Percentiles rank a stretch among this genome's conserved stretches.
Conservation (phyloP, 2,113 vertebrate species). For the Elephas maximus region DNA sequence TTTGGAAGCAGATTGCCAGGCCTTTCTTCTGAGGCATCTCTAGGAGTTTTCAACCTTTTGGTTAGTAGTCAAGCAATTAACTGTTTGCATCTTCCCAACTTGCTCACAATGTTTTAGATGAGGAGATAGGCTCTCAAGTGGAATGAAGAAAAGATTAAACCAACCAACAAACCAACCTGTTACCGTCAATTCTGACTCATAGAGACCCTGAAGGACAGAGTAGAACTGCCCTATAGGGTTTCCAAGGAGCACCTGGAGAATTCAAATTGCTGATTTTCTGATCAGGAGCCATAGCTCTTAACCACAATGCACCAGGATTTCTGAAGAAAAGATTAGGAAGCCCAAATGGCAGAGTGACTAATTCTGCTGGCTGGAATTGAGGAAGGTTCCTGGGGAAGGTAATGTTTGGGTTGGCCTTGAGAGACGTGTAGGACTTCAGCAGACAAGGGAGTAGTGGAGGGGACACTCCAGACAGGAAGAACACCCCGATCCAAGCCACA, state of each 20-base stretch:
- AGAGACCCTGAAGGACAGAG: too few relatives aligned
- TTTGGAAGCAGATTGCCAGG: not conserved
- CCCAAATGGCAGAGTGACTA: constrained; percentile 35
- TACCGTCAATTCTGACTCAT: too few relatives aligned
- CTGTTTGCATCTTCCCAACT: not conserved
- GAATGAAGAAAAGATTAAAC: not conserved
- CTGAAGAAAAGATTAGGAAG: not conserved
- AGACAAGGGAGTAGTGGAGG: not conserved
- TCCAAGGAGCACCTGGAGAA: too few relatives aligned
- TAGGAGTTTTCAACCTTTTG: not conserved
- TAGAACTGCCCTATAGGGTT: too few relatives aligned
- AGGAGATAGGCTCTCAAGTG: not conserved
- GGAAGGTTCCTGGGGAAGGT: constrained; percentile 36
- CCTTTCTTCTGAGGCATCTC: not conserved
- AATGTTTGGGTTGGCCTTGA: constrained; percentile 68
- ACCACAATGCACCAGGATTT: too few relatives aligned
- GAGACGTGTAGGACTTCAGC: not conserved
- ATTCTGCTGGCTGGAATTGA: constrained; percentile 38
- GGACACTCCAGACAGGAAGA: constrained; percentile 48
- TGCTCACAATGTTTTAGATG: not conserved
- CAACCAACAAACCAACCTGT: too few relatives aligned
- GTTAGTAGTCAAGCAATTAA: not conserved
- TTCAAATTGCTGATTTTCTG: too few relatives aligned
- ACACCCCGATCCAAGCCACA: constrained; percentile 56
- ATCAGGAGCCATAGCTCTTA: too few relatives aligned